Base-by-base conservation (phyloP, 2,113 vertebrate species). In the Pelecanus crispus region DNA sequence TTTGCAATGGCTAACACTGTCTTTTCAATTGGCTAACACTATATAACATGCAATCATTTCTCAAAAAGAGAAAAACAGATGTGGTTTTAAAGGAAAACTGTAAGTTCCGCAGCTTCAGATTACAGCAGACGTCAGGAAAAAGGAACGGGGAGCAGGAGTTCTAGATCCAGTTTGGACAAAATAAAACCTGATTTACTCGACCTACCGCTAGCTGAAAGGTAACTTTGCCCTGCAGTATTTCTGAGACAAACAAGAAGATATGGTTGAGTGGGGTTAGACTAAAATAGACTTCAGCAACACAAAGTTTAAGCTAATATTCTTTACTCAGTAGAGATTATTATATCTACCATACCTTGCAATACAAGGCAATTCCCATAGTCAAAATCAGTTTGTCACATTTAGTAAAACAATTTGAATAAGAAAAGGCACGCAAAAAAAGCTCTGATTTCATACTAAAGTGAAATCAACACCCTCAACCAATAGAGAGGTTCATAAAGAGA, bases 391-490 rank as follows among this genome's bases (percentile, higher is more conserved):
- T 75, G 56, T 90, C 86, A 73, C 68, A 47, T 87, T 95, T 77
- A 79, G 29, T 78, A 88, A 95, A 97, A 71, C 84, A 82, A 88
- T 52, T 86, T 94, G 94, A 97, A 93, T 95, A 96, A 94, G 87
- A 73, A 32, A 75, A 92, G 77, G 67, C 77, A 81, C 15, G 24
- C 80, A 72, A 83, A 81, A 81, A 74, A 90, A 83, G 58, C 92
- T 94, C 87, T 16, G 22, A 88, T 88, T 97, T 91, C 90, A 71
- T 95, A 96, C 90, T 94, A 89, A 97, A 96, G 96, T 47, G 87
- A 97, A 98, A 98, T 98, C 97, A 97, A 97, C 97, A 90, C 95
- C 82, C 79, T 91, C 92, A 94, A 53, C 97, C 96, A 97, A 96
- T 86, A 94, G 88, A 97, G 94, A 97, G 4, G 0, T 92, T 96